phyloP scores from a whole-genome alignment of 1,140 invertebrate genomes.

The Drosophila varians region DNA sequence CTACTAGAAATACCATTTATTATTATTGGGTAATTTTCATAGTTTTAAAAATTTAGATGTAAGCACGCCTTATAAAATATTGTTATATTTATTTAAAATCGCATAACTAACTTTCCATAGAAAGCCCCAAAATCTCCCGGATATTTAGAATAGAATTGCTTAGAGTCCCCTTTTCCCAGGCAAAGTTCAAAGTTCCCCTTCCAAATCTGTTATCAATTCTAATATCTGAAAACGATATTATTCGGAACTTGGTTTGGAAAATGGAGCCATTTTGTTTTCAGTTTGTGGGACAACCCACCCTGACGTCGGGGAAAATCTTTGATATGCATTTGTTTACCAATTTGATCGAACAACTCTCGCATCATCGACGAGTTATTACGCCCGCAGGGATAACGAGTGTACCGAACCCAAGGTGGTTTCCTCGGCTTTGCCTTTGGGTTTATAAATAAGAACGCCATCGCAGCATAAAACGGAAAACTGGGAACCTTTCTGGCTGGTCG shows the following conservation, averaged over 20 bases:
- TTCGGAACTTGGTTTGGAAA: background rate
- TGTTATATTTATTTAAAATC: too few species aligned
- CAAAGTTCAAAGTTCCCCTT: background rate
- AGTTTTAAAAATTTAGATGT: too few species aligned
- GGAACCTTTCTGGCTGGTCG: conserved; percentile 48
- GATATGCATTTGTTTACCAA: conserved; percentile 40
- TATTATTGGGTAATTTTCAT: too few species aligned
- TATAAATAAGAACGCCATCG: conserved; percentile 57
- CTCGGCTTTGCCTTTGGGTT: conserved; percentile 31
- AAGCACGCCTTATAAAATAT: too few species aligned
- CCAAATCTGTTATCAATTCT: too few species aligned
- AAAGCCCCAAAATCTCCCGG: too few species aligned
- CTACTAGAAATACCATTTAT: too few species aligned
- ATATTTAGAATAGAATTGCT: too few species aligned
- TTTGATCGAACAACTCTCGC: conserved; percentile 42
- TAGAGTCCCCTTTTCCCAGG: too few species aligned
- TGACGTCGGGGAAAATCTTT: background rate
- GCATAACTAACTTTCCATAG: too few species aligned
- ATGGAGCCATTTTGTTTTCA: background rate
- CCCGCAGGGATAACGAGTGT: conserved; percentile 50
- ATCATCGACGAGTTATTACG: conserved; percentile 55
- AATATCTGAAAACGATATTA: background rate
- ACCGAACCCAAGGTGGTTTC: conserved; percentile 43
- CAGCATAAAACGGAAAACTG: conserved; percentile 53
- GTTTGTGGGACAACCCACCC: too few species aligned